Evolutionary conservation across 1,140 invertebrate species (phyloP).

Genomic region (Caerostris extrusa): DNA sequence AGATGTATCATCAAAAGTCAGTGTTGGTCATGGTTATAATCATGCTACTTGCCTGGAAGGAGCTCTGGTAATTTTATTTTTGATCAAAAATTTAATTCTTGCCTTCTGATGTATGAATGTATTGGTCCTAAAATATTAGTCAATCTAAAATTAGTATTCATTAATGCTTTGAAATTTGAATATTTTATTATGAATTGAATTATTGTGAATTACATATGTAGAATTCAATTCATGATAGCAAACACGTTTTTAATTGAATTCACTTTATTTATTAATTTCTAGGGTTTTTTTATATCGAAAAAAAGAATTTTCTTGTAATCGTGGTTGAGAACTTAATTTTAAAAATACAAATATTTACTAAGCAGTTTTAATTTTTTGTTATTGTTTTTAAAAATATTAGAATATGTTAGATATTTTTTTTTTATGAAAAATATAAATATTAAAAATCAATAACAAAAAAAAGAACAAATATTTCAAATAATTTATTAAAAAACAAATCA

Average conservation of each 20-base stretch:
- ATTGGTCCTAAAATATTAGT: neutral
- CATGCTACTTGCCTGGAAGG: conserved; percentile 99
- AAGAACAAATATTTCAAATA: too few species aligned
- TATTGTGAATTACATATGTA: neutral
- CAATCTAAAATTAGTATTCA: neutral
- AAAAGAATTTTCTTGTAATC: too few species aligned
- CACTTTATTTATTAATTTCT: neutral
- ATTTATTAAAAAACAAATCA: too few species aligned
- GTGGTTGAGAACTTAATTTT: too few species aligned
- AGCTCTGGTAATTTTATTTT: conserved; percentile 87
- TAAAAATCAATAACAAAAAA: too few species aligned
- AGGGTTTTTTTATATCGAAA: too few species aligned
- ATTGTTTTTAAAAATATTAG: too few species aligned
- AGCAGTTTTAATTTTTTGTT: too few species aligned
- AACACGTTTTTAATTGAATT: neutral
- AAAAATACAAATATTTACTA: too few species aligned
- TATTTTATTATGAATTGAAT: neutral
- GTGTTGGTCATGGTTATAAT: conserved; percentile 99
- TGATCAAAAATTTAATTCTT: too few species aligned
- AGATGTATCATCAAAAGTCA: conserved; percentile 96
- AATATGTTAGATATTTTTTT: too few species aligned
- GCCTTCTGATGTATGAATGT: neutral
- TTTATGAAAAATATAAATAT: too few species aligned
- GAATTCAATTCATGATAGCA: neutral
- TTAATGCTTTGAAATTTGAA: neutral